phyloP scores from a whole-genome alignment of 1,140 invertebrate genomes.

The Lepidurus apus region DNA sequence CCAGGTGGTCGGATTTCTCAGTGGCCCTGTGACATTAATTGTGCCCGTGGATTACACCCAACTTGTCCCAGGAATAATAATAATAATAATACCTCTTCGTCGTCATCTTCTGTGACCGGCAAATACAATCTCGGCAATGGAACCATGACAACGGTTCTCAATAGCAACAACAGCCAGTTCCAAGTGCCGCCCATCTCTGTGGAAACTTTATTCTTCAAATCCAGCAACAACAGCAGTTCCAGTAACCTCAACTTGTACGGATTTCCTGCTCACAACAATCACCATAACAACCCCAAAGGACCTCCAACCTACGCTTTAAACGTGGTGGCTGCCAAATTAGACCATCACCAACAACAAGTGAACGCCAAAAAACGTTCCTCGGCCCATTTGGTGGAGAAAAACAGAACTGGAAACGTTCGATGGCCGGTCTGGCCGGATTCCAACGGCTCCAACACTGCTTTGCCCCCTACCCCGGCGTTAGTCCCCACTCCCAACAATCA shows the following conservation, averaged over 20 bases:
- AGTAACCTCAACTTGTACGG: conserved; percentile 15
- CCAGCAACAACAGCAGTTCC: conserved; percentile 1
- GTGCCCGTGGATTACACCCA: conserved; percentile 16
- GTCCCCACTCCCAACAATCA: conserved; percentile 15
- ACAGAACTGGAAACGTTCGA: neutral
- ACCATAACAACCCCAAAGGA: conserved; percentile 15
- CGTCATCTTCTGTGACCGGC: neutral
- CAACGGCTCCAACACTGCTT: neutral
- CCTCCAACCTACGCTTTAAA: neutral
- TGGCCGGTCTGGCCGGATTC: neutral
- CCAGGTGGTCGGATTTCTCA: conserved; percentile 5
- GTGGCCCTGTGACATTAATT: conserved; percentile 18
- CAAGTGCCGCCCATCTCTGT: neutral
- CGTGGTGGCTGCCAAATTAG: neutral
- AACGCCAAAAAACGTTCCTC: neutral
- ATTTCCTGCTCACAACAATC: neutral
- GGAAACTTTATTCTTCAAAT: conserved; percentile 12
- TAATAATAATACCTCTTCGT: neutral
- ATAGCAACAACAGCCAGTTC: conserved; percentile 4
- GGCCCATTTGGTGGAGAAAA: neutral
- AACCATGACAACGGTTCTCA: neutral
- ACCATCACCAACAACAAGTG: neutral
- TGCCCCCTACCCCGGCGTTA: conserved; percentile 7
- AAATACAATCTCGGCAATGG: conserved; percentile 1
- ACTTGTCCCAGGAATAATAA: conserved; percentile 11